Percentiles rank a stretch among this genome's conserved stretches.
These are phyloP conservation scores for Tetragonula clypearis DNA, from an alignment of 1,140 invertebrate genomes.

Conservation along the genomic window DNA sequence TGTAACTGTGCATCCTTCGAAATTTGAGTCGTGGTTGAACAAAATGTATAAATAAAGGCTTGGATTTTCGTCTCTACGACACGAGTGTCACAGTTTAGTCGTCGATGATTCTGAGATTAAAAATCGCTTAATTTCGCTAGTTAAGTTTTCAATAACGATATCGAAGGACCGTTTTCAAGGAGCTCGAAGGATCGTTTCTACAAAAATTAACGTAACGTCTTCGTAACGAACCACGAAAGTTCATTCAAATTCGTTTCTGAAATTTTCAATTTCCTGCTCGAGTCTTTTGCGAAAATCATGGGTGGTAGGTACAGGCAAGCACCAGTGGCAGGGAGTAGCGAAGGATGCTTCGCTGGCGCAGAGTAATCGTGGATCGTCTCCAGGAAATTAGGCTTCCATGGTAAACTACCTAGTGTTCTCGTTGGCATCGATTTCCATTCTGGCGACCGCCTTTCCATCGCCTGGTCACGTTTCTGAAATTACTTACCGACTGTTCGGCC, in stretches of 20 bases:
- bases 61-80: no score
- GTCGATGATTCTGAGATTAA: no score
- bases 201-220: not conserved
- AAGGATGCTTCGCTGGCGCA: not conserved
- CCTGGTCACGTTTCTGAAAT: constrained; percentile 53
- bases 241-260: not conserved
- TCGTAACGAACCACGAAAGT: not conserved
- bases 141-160: not conserved
- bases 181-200: not conserved
- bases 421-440: constrained; percentile 55
- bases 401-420: constrained; percentile 51
- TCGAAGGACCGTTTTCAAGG: not conserved
- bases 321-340: not conserved
- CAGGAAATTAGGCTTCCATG: constrained; percentile 52
- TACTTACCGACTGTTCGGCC: constrained; percentile 57
- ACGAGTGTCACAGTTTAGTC: no score
- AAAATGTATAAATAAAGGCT: no score
- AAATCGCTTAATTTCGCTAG: not conserved
- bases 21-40: no score
- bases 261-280: constrained; percentile 3
- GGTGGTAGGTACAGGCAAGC: not conserved
- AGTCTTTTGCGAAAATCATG: not conserved
- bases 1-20: no score
- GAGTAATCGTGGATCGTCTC: constrained; percentile 23
- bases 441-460: constrained; percentile 45